Conservation (phyloP, 2,888 invertebrate genomes). For the Agonum fuliginosum region DNA sequence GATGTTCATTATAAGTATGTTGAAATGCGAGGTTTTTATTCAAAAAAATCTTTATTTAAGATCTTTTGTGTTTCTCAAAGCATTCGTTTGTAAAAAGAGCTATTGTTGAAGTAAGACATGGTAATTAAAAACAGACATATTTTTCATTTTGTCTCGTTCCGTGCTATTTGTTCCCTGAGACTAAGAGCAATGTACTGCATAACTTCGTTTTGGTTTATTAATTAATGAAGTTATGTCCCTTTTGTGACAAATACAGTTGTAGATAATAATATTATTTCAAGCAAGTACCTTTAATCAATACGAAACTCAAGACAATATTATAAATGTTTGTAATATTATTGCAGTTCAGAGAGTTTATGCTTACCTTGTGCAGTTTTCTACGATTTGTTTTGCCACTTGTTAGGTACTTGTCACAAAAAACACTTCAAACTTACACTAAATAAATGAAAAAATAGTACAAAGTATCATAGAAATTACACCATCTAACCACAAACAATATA, state of each 20-base stretch:
- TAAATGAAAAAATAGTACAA: background rate
- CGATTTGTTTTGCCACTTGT: too few species aligned
- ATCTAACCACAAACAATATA: background rate
- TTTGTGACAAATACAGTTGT: slow-evolving; percentile 60
- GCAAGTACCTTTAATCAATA: slow-evolving; percentile 35
- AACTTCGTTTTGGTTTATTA: slow-evolving; percentile 59
- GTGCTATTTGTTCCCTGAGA: slow-evolving; percentile 4
- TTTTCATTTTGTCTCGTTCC: slow-evolving; percentile 30
- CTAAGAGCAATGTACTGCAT: slow-evolving; percentile 29
- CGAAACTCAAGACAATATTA: slow-evolving; percentile 8
- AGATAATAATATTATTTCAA: slow-evolving; percentile 50
- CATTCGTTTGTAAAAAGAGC: slow-evolving; percentile 24
- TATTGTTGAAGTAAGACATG: slow-evolving; percentile 21
- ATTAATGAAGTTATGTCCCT: slow-evolving; percentile 58
- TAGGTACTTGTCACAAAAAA: background rate
- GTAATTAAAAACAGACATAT: slow-evolving; percentile 38
- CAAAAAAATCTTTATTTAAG: background rate
- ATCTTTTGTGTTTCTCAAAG: slow-evolving; percentile 17
- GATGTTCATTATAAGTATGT: background rate
- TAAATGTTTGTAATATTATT: background rate
- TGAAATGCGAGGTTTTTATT: background rate
- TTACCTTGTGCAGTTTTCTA: background rate
- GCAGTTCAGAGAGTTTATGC: background rate
- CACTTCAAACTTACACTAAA: background rate
- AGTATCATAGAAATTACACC: background rate